These are phyloP conservation scores for Cantharis lateralis DNA, from an alignment of 2,888 invertebrate species.

Conservation along the genomic window DNA sequence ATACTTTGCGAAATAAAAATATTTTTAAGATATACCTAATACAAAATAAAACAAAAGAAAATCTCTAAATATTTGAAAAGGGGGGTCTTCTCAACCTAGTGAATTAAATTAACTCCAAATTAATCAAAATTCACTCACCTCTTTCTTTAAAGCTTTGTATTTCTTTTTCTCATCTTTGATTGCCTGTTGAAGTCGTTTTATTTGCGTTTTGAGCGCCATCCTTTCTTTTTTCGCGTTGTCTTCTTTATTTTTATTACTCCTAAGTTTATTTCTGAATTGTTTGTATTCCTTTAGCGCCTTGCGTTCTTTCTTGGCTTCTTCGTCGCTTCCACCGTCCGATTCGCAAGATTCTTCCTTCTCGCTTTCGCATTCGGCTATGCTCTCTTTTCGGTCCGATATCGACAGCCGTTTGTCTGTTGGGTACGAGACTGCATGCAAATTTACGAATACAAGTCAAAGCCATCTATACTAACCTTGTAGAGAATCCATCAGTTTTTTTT, in stretches of 20 bases:
- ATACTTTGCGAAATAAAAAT: no score
- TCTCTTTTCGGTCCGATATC: slow-evolving; percentile 57
- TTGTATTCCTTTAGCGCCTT: slow-evolving; percentile 71
- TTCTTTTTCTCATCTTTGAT: slow-evolving; percentile 81
- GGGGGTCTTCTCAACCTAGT: no score
- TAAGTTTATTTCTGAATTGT: slow-evolving; percentile 62
- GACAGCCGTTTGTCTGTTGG: slow-evolving; percentile 45
- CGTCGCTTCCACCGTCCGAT: slow-evolving; percentile 69
- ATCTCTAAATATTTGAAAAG: no score
- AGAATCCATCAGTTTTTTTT: slow-evolving; percentile 75
- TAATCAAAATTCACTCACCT: slow-evolving; percentile 61
- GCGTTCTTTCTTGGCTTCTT: slow-evolving; percentile 65
- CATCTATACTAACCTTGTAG: slow-evolving; percentile 48
- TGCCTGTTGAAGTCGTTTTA: slow-evolving; percentile 79
- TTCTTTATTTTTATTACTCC: slow-evolving; percentile 66
- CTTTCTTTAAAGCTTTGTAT: slow-evolving; percentile 81
- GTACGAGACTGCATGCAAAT: background rate
- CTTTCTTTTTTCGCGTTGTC: slow-evolving; percentile 78
- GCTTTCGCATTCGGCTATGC: slow-evolving; percentile 58
- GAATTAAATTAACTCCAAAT: no score
- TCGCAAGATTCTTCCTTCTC: slow-evolving; percentile 65
- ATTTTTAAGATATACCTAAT: no score
- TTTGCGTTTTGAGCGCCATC: slow-evolving; percentile 74
- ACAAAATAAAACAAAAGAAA: no score
- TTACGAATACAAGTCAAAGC: background rate